phyloP scores from a whole-genome alignment of 2,113 vertebrate genomes.

The Etia nguti region DNA sequence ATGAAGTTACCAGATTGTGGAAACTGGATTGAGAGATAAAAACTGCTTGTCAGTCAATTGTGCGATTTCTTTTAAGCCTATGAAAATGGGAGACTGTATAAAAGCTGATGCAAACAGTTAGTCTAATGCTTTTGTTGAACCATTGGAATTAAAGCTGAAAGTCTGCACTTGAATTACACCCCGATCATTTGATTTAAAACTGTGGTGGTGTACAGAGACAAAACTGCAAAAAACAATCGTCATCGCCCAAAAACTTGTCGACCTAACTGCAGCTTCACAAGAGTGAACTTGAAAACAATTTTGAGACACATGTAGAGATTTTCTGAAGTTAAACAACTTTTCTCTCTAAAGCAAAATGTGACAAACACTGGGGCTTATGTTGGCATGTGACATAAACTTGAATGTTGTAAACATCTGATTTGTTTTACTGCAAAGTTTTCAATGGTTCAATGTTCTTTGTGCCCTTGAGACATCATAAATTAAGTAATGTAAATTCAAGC shows the following conservation, averaged over 20 bases:
- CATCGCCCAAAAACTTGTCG: neutral
- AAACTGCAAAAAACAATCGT: neutral
- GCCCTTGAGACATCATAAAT: neutral
- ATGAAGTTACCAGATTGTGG: neutral
- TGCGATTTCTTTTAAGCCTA: neutral
- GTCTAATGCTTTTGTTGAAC: neutral
- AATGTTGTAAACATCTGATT: neutral
- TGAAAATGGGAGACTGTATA: neutral
- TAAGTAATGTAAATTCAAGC: neutral
- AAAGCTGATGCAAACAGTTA: neutral
- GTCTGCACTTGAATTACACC: neutral
- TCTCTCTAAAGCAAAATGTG: neutral
- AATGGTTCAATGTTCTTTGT: neutral
- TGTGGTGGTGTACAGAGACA: neutral
- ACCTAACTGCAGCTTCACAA: neutral
- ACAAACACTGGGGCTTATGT: neutral
- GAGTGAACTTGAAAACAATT: neutral
- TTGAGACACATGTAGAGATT: neutral
- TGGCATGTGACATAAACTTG: neutral
- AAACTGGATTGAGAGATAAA: neutral
- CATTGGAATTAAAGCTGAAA: neutral
- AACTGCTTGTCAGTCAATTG: neutral
- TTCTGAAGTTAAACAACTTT: neutral
- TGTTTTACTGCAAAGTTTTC: neutral
- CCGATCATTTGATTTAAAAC: neutral